These are phyloP conservation scores for Atherinosoma microstoma DNA, from an alignment of 2,797 vertebrate genomes.

Conservation along the genomic window DNA sequence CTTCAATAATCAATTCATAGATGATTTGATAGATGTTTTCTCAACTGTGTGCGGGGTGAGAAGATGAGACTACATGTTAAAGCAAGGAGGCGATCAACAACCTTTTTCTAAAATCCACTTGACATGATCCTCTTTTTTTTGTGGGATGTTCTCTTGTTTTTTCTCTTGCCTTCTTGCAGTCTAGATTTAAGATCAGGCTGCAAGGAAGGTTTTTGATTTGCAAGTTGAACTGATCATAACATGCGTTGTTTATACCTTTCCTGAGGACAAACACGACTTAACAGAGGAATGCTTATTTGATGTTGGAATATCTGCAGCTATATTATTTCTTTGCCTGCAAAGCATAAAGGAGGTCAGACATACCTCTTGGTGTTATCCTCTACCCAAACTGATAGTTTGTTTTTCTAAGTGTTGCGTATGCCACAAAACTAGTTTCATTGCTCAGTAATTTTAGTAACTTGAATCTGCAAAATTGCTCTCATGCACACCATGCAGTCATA, in stretches of 20 bases:
- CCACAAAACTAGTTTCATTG: not conserved
- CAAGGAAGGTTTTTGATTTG: slow-evolving; percentile 16
- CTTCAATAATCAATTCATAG: slow-evolving; percentile 11
- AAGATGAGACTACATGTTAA: slow-evolving; percentile 30
- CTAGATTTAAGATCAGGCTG: slow-evolving; percentile 11
- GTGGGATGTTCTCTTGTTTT: not conserved
- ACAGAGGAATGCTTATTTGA: not conserved
- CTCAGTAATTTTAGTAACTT: not conserved
- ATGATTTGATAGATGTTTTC: slow-evolving; percentile 60
- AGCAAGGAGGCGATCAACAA: slow-evolving; percentile 21
- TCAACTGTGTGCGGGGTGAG: slow-evolving; percentile 35
- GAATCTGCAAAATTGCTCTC: not conserved
- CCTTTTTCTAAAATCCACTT: slow-evolving; percentile 46
- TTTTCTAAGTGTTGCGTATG: not conserved
- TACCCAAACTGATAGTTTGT: not conserved
- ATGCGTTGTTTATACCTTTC: not conserved
- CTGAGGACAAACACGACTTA: not conserved
- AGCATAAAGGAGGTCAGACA: not conserved
- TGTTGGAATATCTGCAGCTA: not conserved
- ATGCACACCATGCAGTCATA: not conserved
- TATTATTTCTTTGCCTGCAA: not conserved
- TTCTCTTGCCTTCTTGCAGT: slow-evolving; percentile 16
- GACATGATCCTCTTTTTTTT: not conserved
- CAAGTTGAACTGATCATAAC: not conserved
- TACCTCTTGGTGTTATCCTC: not conserved